Base-by-base conservation (phyloP, 2,888 invertebrate species). In the Cyclophora albipunctata region DNA sequence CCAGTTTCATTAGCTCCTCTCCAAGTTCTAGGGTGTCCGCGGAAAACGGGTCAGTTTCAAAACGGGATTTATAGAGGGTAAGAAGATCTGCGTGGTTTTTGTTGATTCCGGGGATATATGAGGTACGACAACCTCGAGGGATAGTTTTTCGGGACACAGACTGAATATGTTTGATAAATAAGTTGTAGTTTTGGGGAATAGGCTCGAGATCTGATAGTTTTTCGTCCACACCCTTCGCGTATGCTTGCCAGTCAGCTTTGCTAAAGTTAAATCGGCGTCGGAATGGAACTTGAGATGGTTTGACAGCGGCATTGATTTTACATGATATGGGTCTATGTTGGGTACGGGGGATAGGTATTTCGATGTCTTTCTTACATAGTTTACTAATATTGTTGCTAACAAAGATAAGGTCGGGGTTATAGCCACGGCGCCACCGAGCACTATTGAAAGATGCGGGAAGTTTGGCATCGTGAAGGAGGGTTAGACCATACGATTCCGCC, bases 21-120 rank as follows among this genome's bases (percentile, higher is more conserved):
- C 55, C 55, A 7, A 6, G 7, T n/a, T 5, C 2, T 2, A 40
- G 6, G n/a, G 48, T 48, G 1, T 51, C 45, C 34, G 45, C 45
- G 2, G 51, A 42, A n/a, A 51, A 51, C 2, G 51, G 51, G 20
- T 51, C 48, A 20, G 20, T 20, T 20, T 20, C 20, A 20, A 20
- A 20, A 20, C 20, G 20, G 20, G 20, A 20, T 20, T 20, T 20
- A 20, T 20, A 20, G 20, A 20, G 20, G 20, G 20, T 20, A 20
- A 20, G 20, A 20, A 20, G 20, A 20, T 20, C 20, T 20, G 20
- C 20, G 20, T 20, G 20, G 20, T 20, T 20, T 20, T 20, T 20
- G 20, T 20, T 20, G 20, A 20, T 20, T 20, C 20, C 20, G 20
- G 20, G 20, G 20, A 20, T 20, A 20, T 20, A 20, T 20, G 20